Evolutionary conservation across 2,888 invertebrate genomes (phyloP).

Genomic region (Onchidella celtica): DNA sequence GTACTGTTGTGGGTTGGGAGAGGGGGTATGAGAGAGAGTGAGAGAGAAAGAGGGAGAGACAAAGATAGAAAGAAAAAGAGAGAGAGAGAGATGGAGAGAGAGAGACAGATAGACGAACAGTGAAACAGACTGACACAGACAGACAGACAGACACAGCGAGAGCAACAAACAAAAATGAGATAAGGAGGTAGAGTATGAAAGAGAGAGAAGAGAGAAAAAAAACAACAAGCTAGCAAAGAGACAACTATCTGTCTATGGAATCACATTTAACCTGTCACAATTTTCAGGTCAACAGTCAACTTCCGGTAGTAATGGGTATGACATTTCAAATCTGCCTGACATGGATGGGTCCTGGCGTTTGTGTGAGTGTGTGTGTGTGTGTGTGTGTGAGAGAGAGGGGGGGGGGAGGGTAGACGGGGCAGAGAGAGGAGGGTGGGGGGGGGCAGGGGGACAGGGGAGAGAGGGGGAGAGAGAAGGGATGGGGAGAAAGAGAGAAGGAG

Average conservation of each 20-base stretch:
- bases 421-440: not conserved
- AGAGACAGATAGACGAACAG: conserved; percentile 36
- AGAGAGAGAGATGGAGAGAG: conserved; percentile 22
- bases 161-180: conserved; percentile 11
- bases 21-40: too few relatives aligned
- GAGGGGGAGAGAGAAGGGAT: too few relatives aligned
- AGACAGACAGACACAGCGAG: conserved; percentile 26
- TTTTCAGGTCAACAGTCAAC: too few relatives aligned
- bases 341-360: too few relatives aligned
- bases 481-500: conserved; percentile 24
- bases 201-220: conserved; percentile 8
- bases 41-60: not conserved
- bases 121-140: conserved; percentile 11
- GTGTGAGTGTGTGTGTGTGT: too few relatives aligned
- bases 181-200: not conserved
- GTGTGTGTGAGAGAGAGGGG: conserved; percentile 15
- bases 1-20: too few relatives aligned
- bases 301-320: too few relatives aligned
- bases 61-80: not conserved
- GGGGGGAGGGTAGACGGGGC: not conserved
- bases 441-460: too few relatives aligned
- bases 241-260: too few relatives aligned
- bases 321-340: too few relatives aligned
- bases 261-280: too few relatives aligned
- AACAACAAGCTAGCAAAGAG: too few relatives aligned